These are phyloP conservation scores for Drosophila elegans DNA, from an alignment of 1,140 invertebrate species.

Conservation along the genomic window DNA sequence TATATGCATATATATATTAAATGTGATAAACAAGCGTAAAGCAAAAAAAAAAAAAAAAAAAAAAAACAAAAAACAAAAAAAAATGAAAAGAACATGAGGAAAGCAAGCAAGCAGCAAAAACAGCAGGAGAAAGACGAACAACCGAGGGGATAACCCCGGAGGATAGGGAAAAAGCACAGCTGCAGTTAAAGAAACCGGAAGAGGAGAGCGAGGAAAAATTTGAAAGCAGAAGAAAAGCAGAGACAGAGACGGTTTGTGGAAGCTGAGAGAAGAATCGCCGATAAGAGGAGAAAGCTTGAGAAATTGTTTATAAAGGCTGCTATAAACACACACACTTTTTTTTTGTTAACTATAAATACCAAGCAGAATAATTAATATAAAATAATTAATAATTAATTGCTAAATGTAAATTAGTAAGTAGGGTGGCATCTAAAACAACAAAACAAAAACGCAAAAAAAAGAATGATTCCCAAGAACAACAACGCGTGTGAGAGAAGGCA, in stretches of 20 bases:
- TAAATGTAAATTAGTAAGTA: constrained; percentile 75
- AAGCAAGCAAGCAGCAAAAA: constrained; percentile 13
- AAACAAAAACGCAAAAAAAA: constrained; percentile 34
- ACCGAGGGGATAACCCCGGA: not conserved
- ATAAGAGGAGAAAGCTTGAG: constrained; percentile 17
- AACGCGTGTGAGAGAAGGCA: not conserved
- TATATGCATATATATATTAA: constrained; percentile 65
- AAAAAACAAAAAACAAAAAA: no score
- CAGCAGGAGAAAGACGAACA: constrained; percentile 12
- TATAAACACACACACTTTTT: constrained; percentile 67
- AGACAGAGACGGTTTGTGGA: no score
- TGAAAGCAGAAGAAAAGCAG: no score
- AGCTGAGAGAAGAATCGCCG: not conserved
- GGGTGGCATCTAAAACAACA: constrained; percentile 50
- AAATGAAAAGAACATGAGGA: not conserved
- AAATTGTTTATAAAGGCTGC: constrained; percentile 76
- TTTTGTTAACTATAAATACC: constrained; percentile 74
- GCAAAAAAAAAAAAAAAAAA: constrained; percentile 57
- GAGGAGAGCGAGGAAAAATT: not conserved
- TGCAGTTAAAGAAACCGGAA: constrained; percentile 17
- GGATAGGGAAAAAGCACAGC: constrained; percentile 19
- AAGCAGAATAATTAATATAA: constrained; percentile 69
- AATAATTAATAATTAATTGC: constrained; percentile 56
- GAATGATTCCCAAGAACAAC: constrained; percentile 43
- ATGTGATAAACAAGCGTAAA: constrained; percentile 81